Evolutionary conservation across 2,113 vertebrate species (phyloP), one percentile per base, ranked within the genome.

Genomic region (Corythaeola cristata): DNA sequence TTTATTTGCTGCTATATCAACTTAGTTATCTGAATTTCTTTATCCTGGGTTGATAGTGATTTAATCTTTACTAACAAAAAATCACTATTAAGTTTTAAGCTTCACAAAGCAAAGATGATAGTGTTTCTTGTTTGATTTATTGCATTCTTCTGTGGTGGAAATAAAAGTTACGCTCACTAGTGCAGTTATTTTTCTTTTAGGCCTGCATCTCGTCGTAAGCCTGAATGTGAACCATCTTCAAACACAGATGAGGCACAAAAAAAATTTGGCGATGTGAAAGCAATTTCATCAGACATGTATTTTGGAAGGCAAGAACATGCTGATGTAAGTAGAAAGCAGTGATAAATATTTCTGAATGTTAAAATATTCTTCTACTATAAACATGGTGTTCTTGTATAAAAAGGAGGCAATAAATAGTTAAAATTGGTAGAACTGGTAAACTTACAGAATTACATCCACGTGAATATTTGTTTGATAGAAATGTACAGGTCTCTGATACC

Each of bases 251-350:
- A 99, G 47, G 99, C 99, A 47, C 99, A 98, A 94, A 99, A 97
- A 81, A 99, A 99, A 93, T 99, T 99, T 93, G 99, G 99, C 75
- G 96, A 99, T 0, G 98, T 98, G 73, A 99, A 99, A 97, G 98
- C 99, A 60, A 99, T 99, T 88, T 99, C 99, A 3, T 99, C 99
- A 37, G 99, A 99, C 84, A 99, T 99, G 99, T 99, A 98, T 96
- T 99, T 99, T 73, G 99, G 99, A 85, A 99, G 99, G 91, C 99
- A 99, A 79, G 98, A 99, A 71, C 96, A 98, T 50, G 96, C 98
- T 50, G 99, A 99, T 88, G 99, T 99, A 94, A 97, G 98, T 81
- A 28, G 28, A 11, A 56, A 59, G 73, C 9, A 45, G 15, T 52
- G 52, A 66, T 60, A 56, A 62, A 37, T 58, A 9, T 18, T 89